Base-by-base conservation (phyloP, 1,140 invertebrate genomes). In the Matsumurasca onukii region DNA sequence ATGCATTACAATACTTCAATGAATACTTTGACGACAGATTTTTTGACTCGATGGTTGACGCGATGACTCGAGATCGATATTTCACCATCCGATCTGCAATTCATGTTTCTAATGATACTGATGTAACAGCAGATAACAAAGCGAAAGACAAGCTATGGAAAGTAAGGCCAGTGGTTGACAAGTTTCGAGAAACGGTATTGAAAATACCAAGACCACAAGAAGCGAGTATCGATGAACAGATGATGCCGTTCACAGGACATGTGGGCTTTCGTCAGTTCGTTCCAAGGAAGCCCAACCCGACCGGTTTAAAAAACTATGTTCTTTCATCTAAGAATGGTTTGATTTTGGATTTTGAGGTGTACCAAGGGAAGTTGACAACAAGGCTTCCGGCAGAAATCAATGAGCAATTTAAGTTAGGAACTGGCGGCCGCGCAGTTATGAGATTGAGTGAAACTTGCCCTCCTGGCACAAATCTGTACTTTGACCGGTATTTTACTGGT, bases 221-320 rank as follows among this genome's bases (percentile, higher is more conserved):
- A 24, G 69, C 66, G 17, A 69, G 66, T 39, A 75, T 75, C 67
- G 74, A 74, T 69, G 70, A 76, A 69, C 71, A 75, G 66, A 74
- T 76, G 72, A 75, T 75, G 29, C 73, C 73, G 2, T 74, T 74
- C 49, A 55, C 66, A 39, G 30, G 66, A 24, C 31, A 68, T 61
- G 74, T 69, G 69, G 67, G 34, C 45, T 57, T 74, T 24, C 1
- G 67, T 5, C 70, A 73, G 45, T 69, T 59, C 69, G 71, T 74
- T 5, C 69, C 27, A 57, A 71, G 70, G 30, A 74, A 72, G 66
- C 74, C 73, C 5, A 70, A 72, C n/a, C 74, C 73, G 52, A 66
- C 65, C 25, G 73, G 34, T 39, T 70, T 61, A 39, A 73, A 29
- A 73, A 75, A 55, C 24, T 55, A 20, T 20, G 51, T 55, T 20